Base-by-base conservation (phyloP, 64 coral and sea anemone genomes). In the Actinia equina region DNA sequence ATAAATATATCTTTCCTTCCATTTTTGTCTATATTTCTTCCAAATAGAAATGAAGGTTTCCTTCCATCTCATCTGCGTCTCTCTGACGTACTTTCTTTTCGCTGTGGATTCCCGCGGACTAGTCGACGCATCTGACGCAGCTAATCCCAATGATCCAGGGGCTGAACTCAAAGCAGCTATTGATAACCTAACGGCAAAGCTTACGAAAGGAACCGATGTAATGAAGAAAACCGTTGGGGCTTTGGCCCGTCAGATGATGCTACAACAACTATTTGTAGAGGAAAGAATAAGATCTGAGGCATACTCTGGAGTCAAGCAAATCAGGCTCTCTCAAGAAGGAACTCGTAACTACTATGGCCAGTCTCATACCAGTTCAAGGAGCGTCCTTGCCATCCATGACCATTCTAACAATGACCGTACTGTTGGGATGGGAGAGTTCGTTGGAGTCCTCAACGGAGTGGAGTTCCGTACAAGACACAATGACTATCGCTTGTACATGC, bases 391-490 rank as follows among this genome's bases (percentile, higher is more conserved):
- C 22, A 94, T 94, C 43, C 93, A 94, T 43, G 93, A 94, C 30
- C 93, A 94, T 20, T 86, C 93, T 19, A 94, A 94, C 46, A 94
- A 94, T 26, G 84, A 87, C 17, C 88, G 93, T 59, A 94, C 93
- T 19, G 93, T 94, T 42, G 93, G 93, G 2, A 71, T 94, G 80
- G 93, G 93, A 30, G 93, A 94, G 46, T 87, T 94, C 26, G 84
- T 94, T 87, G 93, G 23, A 3, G 88, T 94, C 17, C 79, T 94
- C 2, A 94, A 94, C 44, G 93, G 93, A 30, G 93, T 94, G 20
- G 93, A 94, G 78, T 94, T 94, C 69, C 89, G 93, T 55, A 94
- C 93, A 37, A 89, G 93, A 44, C 93, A 94, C 57, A 94, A 94
- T 37, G 93, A 94, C 71, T 94, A 94, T 60, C 88, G 93, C 43